These are phyloP conservation scores for Vesta saturnalis DNA, from an alignment of 2,888 invertebrate genomes.

Conservation along the genomic window DNA sequence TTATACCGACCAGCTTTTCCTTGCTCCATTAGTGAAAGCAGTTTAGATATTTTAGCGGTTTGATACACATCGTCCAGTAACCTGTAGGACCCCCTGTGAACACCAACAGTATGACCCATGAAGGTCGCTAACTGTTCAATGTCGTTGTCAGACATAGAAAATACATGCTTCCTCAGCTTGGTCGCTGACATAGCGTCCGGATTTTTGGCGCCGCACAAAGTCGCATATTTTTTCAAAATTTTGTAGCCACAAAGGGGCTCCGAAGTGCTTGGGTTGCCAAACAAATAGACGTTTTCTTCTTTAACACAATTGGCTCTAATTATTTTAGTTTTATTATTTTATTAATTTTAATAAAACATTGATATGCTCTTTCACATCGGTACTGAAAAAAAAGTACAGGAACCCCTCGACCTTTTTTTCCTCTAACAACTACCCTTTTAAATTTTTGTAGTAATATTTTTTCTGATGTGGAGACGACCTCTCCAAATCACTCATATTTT, in stretches of 20 bases:
- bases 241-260: constrained; percentile 43
- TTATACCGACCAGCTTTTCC: too few relatives aligned
- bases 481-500: constrained; percentile 27
- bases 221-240: constrained; percentile 43
- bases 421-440: too few relatives aligned
- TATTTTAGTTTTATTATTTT: too few relatives aligned
- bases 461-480: constrained; percentile 17
- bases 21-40: too few relatives aligned
- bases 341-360: constrained; percentile 18
- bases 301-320: too few relatives aligned
- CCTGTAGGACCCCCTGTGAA: constrained; percentile 41
- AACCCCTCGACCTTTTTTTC: constrained; percentile 29
- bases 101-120: constrained; percentile 46
- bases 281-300: constrained; percentile 22
- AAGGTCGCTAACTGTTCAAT: too few relatives aligned
- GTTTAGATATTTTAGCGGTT: too few relatives aligned
- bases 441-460: constrained; percentile 21
- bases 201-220: constrained; percentile 43
- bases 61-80: too few relatives aligned
- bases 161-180: constrained; percentile 48
- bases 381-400: constrained; percentile 32
- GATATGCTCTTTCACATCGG: constrained; percentile 28
- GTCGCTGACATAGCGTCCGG: constrained; percentile 44
- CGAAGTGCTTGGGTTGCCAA: constrained; percentile 22
- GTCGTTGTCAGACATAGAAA: constrained; percentile 45